phyloP scores from a whole-genome alignment of 2,888 invertebrate genomes.

The Selenia dentaria region DNA sequence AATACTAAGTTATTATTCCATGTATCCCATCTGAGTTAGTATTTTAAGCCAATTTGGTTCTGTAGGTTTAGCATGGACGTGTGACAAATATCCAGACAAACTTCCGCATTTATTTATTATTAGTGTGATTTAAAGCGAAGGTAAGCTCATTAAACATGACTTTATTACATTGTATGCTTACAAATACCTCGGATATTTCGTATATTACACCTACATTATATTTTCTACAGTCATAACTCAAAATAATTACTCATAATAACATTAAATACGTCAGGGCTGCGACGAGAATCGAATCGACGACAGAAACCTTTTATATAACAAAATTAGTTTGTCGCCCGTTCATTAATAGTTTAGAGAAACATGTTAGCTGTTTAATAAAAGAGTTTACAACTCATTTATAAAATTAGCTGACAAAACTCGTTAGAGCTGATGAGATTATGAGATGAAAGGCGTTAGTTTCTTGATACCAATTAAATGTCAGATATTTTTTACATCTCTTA shows the following conservation, averaged over 20 bases:
- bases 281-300: constrained; percentile 2
- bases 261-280: constrained; percentile 12
- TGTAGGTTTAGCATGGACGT: too few species aligned
- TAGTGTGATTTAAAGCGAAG: too few species aligned
- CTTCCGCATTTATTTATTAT: too few species aligned
- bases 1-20: too few species aligned
- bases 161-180: constrained; percentile 5
- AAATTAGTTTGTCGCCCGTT: constrained; percentile 3
- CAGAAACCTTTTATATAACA: constrained; percentile 17
- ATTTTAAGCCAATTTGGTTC: too few species aligned
- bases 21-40: too few species aligned
- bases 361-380: constrained; percentile 6
- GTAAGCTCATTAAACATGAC: constrained; percentile 1
- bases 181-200: constrained; percentile 1
- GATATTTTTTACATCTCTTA: too few species aligned
- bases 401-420: not conserved
- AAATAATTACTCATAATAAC: constrained; percentile 17
- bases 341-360: constrained; percentile 18
- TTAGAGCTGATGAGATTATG: not conserved
- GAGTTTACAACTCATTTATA: constrained; percentile 6
- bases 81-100: too few species aligned
- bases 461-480: too few species aligned
- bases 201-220: constrained; percentile 11
- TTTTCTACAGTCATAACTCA: constrained; percentile 9
- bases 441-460: not conserved